Conservation (phyloP, 2,888 invertebrate species). For the Theretra japonica region DNA sequence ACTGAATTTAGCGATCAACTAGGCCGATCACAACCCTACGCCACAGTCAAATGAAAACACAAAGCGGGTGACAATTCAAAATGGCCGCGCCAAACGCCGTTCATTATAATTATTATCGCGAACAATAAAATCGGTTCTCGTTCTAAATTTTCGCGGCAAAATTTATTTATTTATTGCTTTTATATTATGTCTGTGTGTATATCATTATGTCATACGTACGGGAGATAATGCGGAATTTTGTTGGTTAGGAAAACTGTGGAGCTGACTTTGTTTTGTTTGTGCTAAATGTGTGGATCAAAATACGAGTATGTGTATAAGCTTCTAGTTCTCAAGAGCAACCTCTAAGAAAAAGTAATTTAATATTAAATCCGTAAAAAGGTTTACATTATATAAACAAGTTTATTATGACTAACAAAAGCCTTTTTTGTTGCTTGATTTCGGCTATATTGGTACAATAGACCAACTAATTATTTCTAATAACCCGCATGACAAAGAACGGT, state of each 20-base stretch:
- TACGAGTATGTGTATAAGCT: too few species aligned
- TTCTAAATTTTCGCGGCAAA: conserved; percentile 76
- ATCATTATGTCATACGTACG: conserved; percentile 80
- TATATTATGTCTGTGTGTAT: conserved; percentile 83
- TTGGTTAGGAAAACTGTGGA: conserved; percentile 56
- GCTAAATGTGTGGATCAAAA: neutral
- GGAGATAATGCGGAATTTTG: conserved; percentile 83
- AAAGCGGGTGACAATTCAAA: conserved; percentile 61
- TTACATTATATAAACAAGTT: too few species aligned
- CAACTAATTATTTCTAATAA: too few species aligned
- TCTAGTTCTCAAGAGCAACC: neutral
- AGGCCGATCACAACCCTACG: conserved; percentile 39
- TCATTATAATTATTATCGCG: conserved; percentile 67
- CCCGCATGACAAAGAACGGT: too few species aligned
- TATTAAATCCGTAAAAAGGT: too few species aligned
- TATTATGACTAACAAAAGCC: too few species aligned
- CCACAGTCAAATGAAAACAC: conserved; percentile 24
- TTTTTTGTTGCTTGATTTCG: too few species aligned
- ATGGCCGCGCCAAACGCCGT: conserved; percentile 56
- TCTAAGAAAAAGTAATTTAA: too few species aligned
- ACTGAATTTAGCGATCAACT: conserved; percentile 36
- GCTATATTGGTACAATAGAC: too few species aligned
- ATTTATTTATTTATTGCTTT: conserved; percentile 84
- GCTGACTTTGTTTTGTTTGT: conserved; percentile 37
- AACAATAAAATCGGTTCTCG: conserved; percentile 72